Conservation (phyloP, 2,113 vertebrate genomes). For the Engraulis encrasicolus region DNA sequence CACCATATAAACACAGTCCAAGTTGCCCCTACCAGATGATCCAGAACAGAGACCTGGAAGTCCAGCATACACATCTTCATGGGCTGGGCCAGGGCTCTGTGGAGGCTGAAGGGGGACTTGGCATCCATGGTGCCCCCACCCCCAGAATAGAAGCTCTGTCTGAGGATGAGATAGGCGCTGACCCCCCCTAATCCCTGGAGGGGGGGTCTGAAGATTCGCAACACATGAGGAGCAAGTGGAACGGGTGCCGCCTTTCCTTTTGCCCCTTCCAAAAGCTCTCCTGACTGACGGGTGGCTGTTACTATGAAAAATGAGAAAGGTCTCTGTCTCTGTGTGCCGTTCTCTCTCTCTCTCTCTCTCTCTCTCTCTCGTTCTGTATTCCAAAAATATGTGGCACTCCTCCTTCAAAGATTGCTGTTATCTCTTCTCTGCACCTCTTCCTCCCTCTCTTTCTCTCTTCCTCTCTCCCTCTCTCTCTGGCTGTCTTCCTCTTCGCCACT, state of each 20-base stretch:
- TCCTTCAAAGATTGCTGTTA: no score
- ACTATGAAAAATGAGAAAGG: background rate
- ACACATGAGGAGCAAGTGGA: background rate
- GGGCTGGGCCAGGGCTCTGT: constrained; percentile 35
- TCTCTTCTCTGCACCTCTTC: background rate
- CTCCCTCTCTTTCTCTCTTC: background rate
- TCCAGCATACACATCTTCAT: constrained; percentile 39
- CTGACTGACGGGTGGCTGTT: background rate
- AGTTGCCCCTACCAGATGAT: constrained; percentile 38
- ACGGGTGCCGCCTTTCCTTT: background rate
- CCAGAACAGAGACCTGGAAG: constrained; percentile 31
- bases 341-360: constrained; percentile 1
- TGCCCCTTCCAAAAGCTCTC: background rate
- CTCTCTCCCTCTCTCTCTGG: background rate
- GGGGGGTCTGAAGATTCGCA: background rate
- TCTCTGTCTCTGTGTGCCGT: background rate
- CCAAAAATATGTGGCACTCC: background rate
- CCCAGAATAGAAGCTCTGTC: background rate
- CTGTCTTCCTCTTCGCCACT: background rate
- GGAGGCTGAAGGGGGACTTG: constrained; percentile 36
- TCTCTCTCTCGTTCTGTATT: constrained; percentile 7
- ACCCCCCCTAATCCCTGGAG: background rate
- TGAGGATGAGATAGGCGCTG: background rate
- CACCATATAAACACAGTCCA: background rate
- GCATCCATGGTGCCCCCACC: background rate